These are phyloP conservation scores for Aphodius granarius DNA, from an alignment of 2,888 invertebrate species.

Conservation along the genomic window DNA sequence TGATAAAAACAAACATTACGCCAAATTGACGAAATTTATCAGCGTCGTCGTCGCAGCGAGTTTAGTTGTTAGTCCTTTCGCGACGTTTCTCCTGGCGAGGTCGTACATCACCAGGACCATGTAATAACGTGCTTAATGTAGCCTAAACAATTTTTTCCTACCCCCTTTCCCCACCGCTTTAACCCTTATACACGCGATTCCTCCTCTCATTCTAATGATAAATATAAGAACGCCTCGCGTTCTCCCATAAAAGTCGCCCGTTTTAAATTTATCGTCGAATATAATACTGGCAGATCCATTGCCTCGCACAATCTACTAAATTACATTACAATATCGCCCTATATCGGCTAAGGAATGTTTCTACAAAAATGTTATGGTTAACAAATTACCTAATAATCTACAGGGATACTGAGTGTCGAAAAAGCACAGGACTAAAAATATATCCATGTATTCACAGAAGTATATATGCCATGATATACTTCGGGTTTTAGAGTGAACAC, in stretches of 20 bases:
- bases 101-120: conserved; percentile 1
- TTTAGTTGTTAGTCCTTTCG: conserved; percentile 21
- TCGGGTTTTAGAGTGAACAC: background rate
- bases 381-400: too few relatives aligned
- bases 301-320: background rate
- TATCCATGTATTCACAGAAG: too few relatives aligned
- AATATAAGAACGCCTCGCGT: conserved; percentile 2
- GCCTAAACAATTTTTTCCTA: conserved; percentile 10
- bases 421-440: too few relatives aligned
- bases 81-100: conserved; percentile 1
- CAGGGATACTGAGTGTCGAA: too few relatives aligned
- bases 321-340: background rate
- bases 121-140: conserved; percentile 15
- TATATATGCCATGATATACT: too few relatives aligned
- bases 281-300: background rate
- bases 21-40: conserved; percentile 25
- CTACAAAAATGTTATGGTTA: too few relatives aligned
- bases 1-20: conserved; percentile 28
- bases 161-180: background rate
- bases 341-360: background rate
- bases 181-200: background rate
- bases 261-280: conserved; percentile 8
- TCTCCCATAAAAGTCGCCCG: conserved; percentile 6
- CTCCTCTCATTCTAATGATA: conserved; percentile 10
- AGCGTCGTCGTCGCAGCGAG: conserved; percentile 15